phyloP scores from a whole-genome alignment of 2,797 vertebrate genomes.

The Sebastes hubbsi region DNA sequence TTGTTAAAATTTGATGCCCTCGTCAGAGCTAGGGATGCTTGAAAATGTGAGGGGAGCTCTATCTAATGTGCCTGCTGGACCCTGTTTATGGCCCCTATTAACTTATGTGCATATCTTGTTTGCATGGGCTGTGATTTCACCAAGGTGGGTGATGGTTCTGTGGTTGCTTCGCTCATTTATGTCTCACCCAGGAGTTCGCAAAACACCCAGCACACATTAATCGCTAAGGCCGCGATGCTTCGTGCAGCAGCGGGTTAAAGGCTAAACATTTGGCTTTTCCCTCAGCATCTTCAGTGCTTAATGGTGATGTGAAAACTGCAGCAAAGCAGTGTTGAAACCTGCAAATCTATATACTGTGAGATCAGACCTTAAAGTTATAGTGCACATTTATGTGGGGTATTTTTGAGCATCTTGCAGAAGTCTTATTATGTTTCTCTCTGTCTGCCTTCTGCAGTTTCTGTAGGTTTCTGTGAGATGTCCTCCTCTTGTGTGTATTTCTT shows the following conservation, averaged over 20 bases:
- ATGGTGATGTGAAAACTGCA: not conserved
- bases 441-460: slow-evolving; percentile 24
- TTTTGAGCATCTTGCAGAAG: not conserved
- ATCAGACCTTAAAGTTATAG: slow-evolving; percentile 4
- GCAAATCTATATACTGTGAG: not conserved
- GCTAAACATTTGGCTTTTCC: not conserved
- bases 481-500: slow-evolving; percentile 16
- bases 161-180: slow-evolving; percentile 1
- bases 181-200: not conserved
- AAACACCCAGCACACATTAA: slow-evolving; percentile 6
- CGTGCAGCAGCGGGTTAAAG: not conserved
- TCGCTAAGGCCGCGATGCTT: not conserved
- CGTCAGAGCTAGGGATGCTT: slow-evolving; percentile 32
- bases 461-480: slow-evolving; percentile 29
- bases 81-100: slow-evolving; percentile 31
- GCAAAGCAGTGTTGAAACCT: not conserved
- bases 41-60: slow-evolving; percentile 18
- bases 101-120: slow-evolving; percentile 20
- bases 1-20: slow-evolving; percentile 40
- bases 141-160: slow-evolving; percentile 2
- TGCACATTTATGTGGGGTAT: not conserved
- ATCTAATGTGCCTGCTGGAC: slow-evolving; percentile 26
- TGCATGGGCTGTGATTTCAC: slow-evolving; percentile 19
- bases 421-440: not conserved
- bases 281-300: not conserved